These are phyloP conservation scores for Etheostoma perlongum DNA, from an alignment of 2,797 vertebrate species.

Conservation along the genomic window DNA sequence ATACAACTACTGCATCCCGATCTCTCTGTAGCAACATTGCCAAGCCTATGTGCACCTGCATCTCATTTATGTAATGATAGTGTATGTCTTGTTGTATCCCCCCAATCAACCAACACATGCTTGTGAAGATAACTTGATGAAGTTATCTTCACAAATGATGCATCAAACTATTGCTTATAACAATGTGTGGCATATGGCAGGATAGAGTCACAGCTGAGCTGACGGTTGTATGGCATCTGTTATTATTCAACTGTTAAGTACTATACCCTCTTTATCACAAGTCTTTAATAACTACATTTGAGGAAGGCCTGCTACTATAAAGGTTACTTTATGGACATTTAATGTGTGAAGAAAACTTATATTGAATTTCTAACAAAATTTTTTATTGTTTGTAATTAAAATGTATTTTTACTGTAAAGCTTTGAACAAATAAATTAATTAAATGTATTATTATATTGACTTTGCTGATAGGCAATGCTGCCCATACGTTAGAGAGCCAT, in stretches of 20 bases:
- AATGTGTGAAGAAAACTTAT: not conserved
- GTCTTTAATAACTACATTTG: constrained; percentile 1
- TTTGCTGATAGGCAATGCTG: not conserved
- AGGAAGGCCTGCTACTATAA: not conserved
- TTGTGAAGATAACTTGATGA: constrained; percentile 12
- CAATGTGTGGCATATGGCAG: constrained; percentile 41
- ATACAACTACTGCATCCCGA: constrained; percentile 35
- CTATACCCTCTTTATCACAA: constrained; percentile 14
- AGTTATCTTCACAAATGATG: constrained; percentile 30
- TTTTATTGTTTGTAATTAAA: no score
- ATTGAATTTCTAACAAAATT: not conserved
- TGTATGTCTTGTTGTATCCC: not conserved
- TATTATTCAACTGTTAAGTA: constrained; percentile 30
- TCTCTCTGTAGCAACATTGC: constrained; percentile 25
- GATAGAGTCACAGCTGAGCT: constrained; percentile 28
- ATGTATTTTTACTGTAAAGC: no score
- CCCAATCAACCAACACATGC: constrained; percentile 40
- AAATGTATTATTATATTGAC: no score
- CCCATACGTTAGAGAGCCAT: not conserved
- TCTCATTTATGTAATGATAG: constrained; percentile 62
- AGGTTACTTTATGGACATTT: constrained; percentile 4
- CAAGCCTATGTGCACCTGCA: constrained; percentile 59
- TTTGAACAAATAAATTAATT: no score
- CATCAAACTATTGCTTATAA: constrained; percentile 15
- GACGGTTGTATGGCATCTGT: constrained; percentile 32